Conservation (phyloP, 2,888 invertebrate species). For the Euzophera pinguis region DNA sequence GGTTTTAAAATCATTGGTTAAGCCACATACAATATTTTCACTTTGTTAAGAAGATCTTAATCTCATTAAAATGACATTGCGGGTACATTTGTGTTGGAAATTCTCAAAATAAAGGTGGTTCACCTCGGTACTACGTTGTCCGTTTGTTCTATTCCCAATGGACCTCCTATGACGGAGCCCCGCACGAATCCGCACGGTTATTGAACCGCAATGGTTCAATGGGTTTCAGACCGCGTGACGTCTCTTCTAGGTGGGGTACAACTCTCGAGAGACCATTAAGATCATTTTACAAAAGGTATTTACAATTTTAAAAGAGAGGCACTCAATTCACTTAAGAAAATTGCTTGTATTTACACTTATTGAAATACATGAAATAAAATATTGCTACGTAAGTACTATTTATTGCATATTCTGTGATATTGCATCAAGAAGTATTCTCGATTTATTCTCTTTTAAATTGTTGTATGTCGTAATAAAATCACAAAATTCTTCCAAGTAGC, state of each 20-base stretch:
- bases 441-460: no score
- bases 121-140: background rate
- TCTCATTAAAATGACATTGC: background rate
- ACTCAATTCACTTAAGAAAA: no score
- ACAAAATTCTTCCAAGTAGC: no score
- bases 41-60: no score
- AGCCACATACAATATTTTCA: no score
- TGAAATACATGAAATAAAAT: no score
- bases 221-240: constrained; percentile 6
- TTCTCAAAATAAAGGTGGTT: background rate
- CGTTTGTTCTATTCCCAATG: background rate
- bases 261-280: background rate
- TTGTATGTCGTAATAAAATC: no score
- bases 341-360: no score
- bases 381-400: no score
- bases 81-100: background rate
- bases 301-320: background rate
- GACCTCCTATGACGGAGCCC: constrained; percentile 4
- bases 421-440: no score
- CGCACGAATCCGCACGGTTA: background rate
- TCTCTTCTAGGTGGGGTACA: background rate
- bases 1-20: no score
- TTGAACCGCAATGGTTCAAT: constrained; percentile 2
- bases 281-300: background rate
- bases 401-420: no score